phyloP scores from a whole-genome alignment of 2,113 vertebrate species.

The Oenanthe melanoleuca region DNA sequence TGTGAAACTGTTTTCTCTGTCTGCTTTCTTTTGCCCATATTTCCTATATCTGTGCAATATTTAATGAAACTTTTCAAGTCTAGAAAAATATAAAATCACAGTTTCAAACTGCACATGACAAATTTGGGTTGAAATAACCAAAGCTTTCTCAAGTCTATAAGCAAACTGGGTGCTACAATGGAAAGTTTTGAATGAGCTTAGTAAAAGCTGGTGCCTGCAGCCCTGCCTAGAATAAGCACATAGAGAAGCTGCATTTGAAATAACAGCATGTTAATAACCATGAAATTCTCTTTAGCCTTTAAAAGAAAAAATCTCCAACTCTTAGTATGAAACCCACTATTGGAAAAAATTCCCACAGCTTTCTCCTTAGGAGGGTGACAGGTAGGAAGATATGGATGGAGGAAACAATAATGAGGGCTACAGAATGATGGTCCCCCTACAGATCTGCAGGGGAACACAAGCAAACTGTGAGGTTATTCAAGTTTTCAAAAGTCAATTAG shows the following conservation, averaged over 20 bases:
- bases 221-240: constrained; percentile 4
- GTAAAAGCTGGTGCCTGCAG: constrained; percentile 17
- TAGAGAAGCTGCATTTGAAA: neutral
- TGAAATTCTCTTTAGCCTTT: constrained; percentile 39
- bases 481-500: neutral
- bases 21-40: neutral
- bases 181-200: constrained; percentile 26
- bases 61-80: neutral
- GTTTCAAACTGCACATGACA: neutral
- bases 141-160: constrained; percentile 21
- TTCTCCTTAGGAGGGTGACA: neutral
- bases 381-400: neutral
- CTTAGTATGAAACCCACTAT: neutral
- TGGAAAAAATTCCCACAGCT: constrained; percentile 2
- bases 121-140: neutral
- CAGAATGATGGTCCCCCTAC: neutral
- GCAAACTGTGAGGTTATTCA: neutral
- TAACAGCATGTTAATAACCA: constrained; percentile 29
- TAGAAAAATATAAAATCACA: neutral
- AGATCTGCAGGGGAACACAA: neutral
- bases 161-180: neutral
- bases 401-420: neutral
- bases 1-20: neutral
- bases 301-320: neutral
- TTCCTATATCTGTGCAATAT: neutral